Percentiles rank a stretch among this genome's conserved stretches.
Evolutionary conservation across 2,888 invertebrate genomes (phyloP).

Genomic region (Timema cristinae): DNA sequence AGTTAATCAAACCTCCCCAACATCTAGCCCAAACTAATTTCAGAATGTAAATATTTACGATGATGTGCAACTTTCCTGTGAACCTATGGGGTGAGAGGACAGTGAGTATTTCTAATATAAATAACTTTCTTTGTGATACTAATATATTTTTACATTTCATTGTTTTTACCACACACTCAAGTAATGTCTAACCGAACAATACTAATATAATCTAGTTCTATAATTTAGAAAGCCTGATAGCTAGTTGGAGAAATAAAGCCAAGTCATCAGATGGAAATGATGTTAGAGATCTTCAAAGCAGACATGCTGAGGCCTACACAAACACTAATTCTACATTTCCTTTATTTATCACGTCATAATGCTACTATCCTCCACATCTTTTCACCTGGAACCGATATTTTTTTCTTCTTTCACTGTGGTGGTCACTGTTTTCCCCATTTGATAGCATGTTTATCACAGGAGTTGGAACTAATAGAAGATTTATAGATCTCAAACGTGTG

Average conservation of each 20-base stretch:
- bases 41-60: no score
- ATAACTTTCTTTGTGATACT: no score
- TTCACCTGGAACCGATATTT: constrained; percentile 16
- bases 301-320: not conserved
- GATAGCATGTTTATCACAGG: constrained; percentile 21
- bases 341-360: not conserved
- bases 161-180: no score
- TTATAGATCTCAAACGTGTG: constrained; percentile 1
- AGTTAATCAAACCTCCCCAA: no score
- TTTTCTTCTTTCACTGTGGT: constrained; percentile 20
- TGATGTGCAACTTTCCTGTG: no score
- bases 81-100: no score
- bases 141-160: no score
- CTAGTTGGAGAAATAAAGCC: constrained; percentile 1
- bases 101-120: no score
- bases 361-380: not conserved
- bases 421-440: constrained; percentile 14
- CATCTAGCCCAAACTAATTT: no score
- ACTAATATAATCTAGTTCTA: no score
- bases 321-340: not conserved
- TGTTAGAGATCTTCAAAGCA: not conserved
- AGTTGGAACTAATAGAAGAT: constrained; percentile 13
- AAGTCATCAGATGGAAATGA: not conserved
- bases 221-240: not conserved
- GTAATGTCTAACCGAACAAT: no score